A percentile compares a stretch with the other conserved stretches of the same genome.
Evolutionary conservation across 2,888 invertebrate genomes (phyloP).

Genomic region (Corythucha ciliata): DNA sequence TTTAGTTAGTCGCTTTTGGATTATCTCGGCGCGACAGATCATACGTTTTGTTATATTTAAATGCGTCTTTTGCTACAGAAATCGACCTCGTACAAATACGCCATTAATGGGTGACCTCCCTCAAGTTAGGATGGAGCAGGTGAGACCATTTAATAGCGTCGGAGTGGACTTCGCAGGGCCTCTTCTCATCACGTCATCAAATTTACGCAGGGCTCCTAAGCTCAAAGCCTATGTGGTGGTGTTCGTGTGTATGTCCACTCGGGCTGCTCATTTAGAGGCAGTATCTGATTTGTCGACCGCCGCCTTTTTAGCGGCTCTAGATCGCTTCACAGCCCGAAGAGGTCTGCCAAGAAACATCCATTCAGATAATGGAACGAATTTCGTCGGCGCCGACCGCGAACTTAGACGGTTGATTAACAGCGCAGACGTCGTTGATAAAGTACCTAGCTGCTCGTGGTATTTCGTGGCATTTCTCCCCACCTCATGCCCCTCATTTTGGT

Average conservation of each 20-base stretch:
- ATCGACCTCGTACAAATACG: not conserved
- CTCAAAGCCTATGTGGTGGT: too few species aligned
- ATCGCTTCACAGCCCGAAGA: slow-evolving; percentile 37
- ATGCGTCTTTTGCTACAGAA: slow-evolving; percentile 18
- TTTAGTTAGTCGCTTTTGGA: slow-evolving; percentile 12
- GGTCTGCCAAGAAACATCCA: slow-evolving; percentile 36
- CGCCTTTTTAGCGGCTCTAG: slow-evolving; percentile 37
- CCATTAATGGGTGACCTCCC: slow-evolving; percentile 26
- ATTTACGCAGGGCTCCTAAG: too few species aligned
- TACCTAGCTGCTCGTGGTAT: slow-evolving; percentile 1
- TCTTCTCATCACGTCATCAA: slow-evolving; percentile 21
- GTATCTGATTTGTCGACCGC: slow-evolving; percentile 36
- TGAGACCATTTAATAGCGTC: slow-evolving; percentile 12
- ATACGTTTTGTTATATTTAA: not conserved
- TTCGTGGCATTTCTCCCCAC: slow-evolving; percentile 8
- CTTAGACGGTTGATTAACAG: not conserved
- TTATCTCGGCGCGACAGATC: slow-evolving; percentile 5
- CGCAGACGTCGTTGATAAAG: not conserved
- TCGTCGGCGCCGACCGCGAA: slow-evolving; percentile 36
- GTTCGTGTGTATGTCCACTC: slow-evolving; percentile 36
- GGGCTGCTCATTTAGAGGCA: slow-evolving; percentile 38
- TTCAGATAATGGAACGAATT: slow-evolving; percentile 40
- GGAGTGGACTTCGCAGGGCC: slow-evolving; percentile 28
- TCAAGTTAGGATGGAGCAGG: slow-evolving; percentile 8
- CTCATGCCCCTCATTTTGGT: slow-evolving; percentile 5